Evolutionary conservation across 2,888 invertebrate genomes (phyloP).

Genomic region (Lasioglossum villosulum): DNA sequence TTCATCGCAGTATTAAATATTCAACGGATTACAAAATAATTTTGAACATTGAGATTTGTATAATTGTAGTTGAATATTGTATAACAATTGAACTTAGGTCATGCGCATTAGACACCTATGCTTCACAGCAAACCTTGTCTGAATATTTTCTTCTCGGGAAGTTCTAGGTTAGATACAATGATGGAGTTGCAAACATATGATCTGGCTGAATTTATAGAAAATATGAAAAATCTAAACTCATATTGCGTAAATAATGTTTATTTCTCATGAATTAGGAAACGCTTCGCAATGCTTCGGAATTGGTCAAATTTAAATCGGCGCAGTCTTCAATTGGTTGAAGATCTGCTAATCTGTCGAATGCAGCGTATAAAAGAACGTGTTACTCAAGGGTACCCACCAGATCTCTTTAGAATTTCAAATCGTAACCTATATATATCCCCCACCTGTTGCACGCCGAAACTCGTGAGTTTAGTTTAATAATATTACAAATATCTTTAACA

Average conservation of each 20-base stretch:
- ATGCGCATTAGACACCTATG: not conserved
- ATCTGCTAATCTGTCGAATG: slow-evolving; percentile 52
- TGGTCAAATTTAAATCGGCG: slow-evolving; percentile 70
- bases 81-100: not conserved
- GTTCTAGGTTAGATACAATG: not conserved
- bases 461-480: slow-evolving; percentile 65
- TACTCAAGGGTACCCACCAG: slow-evolving; percentile 57
- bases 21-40: not conserved
- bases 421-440: slow-evolving; percentile 56
- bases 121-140: not conserved
- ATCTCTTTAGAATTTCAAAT: slow-evolving; percentile 31
- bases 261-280: slow-evolving; percentile 26
- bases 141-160: not conserved
- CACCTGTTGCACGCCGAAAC: slow-evolving; percentile 62
- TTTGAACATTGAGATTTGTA: not conserved
- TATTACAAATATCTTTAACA: not conserved
- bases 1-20: not conserved
- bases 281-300: slow-evolving; percentile 65
- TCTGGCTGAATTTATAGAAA: not conserved
- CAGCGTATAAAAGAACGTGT: slow-evolving; percentile 57
- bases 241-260: not conserved
- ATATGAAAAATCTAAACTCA: not conserved
- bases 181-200: not conserved
- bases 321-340: slow-evolving; percentile 74
- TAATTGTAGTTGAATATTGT: not conserved